phyloP scores from a whole-genome alignment of 2,113 vertebrate species.

The Aix galericulata region DNA sequence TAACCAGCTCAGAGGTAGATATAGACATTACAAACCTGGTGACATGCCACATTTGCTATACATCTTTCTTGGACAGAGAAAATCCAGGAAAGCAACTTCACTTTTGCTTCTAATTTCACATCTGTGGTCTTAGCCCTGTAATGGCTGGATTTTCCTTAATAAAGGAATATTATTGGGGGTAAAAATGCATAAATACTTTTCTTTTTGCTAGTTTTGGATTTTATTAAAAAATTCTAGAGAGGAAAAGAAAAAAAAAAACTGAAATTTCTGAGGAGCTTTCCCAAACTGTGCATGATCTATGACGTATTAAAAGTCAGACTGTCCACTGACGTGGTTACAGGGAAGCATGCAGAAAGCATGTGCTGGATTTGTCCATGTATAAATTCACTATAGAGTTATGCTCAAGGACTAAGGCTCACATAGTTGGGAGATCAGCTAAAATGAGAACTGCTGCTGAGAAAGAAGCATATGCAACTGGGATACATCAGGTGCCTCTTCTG shows the following conservation, averaged over 20 bases:
- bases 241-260: not conserved
- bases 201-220: not conserved
- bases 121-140: not conserved
- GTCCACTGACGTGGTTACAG: not conserved
- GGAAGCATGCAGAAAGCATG: not conserved
- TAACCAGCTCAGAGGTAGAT: not conserved
- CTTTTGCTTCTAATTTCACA: not conserved
- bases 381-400: not conserved
- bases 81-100: not conserved
- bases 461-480: not conserved
- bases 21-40: not conserved
- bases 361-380: not conserved
- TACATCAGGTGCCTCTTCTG: not conserved
- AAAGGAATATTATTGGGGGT: not conserved
- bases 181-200: not conserved
- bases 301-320: not conserved
- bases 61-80: not conserved
- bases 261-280: not conserved
- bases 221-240: not conserved
- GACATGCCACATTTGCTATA: not conserved
- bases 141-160: not conserved
- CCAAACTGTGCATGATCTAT: not conserved
- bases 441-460: not conserved
- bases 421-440: not conserved
- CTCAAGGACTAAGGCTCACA: not conserved